Evolutionary conservation across 2,113 vertebrate species (phyloP).

Genomic region (Crypturellus undulatus): DNA sequence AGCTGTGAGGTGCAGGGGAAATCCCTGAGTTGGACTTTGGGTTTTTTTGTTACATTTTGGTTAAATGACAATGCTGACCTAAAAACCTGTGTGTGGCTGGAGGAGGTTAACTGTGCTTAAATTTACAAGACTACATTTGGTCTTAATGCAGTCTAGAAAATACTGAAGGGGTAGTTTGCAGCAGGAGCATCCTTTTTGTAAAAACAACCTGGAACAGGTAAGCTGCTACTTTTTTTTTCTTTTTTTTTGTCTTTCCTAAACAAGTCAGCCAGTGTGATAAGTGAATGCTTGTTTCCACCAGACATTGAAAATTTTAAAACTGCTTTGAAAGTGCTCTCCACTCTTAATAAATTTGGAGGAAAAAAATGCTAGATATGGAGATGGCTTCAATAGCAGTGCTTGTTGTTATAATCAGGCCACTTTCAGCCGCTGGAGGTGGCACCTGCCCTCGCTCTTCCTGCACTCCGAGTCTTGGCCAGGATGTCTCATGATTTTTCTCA

Average conservation of each 20-base stretch:
- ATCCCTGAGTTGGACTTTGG: not conserved
- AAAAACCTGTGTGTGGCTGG: not conserved
- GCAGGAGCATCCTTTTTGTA: not conserved
- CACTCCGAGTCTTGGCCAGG: not conserved
- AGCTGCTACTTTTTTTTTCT: not conserved
- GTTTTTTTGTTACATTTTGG: not conserved
- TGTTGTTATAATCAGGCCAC: not conserved
- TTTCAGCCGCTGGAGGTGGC: not conserved
- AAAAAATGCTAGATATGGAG: not conserved
- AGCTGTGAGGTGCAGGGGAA: not conserved
- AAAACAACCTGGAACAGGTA: fast-evolving
- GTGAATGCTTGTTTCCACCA: not conserved
- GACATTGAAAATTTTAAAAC: not conserved
- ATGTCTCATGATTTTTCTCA: not conserved
- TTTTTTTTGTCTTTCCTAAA: not conserved
- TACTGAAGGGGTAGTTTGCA: not conserved
- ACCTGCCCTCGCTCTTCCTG: not conserved
- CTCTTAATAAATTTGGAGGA: not conserved
- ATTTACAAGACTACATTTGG: not conserved
- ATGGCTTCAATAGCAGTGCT: not conserved
- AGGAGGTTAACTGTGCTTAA: not conserved
- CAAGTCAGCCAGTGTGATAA: not conserved
- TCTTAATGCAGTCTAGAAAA: not conserved
- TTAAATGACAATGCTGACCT: not conserved
- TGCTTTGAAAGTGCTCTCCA: not conserved